Evolutionary conservation across 2,797 vertebrate genomes (phyloP), one percentile per base, ranked within the genome.

Genomic region (Spinus pinus): DNA sequence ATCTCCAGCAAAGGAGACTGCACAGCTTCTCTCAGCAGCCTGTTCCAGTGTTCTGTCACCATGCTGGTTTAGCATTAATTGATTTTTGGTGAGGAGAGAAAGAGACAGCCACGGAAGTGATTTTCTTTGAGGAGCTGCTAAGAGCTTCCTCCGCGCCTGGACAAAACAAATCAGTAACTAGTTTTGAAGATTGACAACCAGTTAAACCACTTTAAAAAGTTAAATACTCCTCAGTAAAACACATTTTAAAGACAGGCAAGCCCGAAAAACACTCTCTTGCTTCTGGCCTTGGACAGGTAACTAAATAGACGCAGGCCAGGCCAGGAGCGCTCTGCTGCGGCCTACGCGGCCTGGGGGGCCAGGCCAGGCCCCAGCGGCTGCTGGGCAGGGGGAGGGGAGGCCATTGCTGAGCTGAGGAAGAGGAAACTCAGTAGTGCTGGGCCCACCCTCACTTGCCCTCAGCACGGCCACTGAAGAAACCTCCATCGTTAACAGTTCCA

Each of bases 291-390:
- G 6, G 25, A 14, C 57, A 14, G 35, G 24, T 37, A 27, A 19
- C 24, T 37, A 37, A 27, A 17, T 27, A 7, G 35, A 58, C 1
- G 5, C 0, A 6, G 57, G 35, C 25, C 4, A 1, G 35, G 35
- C 25, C 35, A 37, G 35, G 17, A 27, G 24, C 1, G 2, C 8
- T 37, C 7, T 4, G 7, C n/a, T 17, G 14, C 5, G 14, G 33
- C 33, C 56, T 24, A 16, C 1, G 6, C 3, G 1, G 56, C 24
- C 35, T 37, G 16, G 11, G 1, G 56, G 33, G 24, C 33, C 25
- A 2, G 56, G 16, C 16, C 12, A 8, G 56, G 24, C 24, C 24
- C 24, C 57, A 58, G 35, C 1, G 6, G 17, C 24, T 37, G 35
- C 17, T 13, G 35, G 35, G 24, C 17, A 13, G 2, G 17, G 11